A percentile compares a stretch with the other conserved stretches of the same genome.
Conservation (phyloP, 2,888 invertebrate genomes). For the Fissipunctia ypsillon region DNA sequence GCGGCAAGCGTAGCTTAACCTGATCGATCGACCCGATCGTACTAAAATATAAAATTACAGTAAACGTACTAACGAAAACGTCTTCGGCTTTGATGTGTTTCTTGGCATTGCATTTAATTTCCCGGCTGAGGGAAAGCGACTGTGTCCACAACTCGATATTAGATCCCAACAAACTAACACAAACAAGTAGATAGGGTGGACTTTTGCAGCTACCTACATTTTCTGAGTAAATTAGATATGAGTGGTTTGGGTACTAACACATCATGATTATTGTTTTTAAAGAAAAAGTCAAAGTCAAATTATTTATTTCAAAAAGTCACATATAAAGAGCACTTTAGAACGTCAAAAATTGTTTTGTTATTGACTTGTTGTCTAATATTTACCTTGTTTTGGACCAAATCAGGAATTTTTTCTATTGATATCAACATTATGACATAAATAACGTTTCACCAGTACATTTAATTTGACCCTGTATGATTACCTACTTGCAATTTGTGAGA, state of each 20-base stretch:
- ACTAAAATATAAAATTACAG: not conserved
- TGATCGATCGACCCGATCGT: too few relatives aligned
- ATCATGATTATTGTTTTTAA: not conserved
- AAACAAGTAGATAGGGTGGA: not conserved
- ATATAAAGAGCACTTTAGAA: too few relatives aligned
- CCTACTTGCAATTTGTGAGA: not conserved
- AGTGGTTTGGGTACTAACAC: too few relatives aligned
- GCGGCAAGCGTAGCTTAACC: too few relatives aligned
- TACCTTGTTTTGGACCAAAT: not conserved
- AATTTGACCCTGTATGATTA: not conserved
- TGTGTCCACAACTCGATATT: not conserved
- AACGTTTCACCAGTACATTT: not conserved
- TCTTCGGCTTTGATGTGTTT: conserved; percentile 11
- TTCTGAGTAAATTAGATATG: not conserved
- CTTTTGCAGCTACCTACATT: too few relatives aligned
- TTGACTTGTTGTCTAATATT: too few relatives aligned
- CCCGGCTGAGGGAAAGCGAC: not conserved
- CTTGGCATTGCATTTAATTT: conserved; percentile 15
- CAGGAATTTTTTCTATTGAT: not conserved
- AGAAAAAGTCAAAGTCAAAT: too few relatives aligned
- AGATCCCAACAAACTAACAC: not conserved
- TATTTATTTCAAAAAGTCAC: too few relatives aligned
- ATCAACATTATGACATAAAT: not conserved
- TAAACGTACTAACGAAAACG: not conserved
- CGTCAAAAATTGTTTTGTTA: not conserved